These are phyloP conservation scores for Leptodactylus fallax DNA, from an alignment of 2,797 vertebrate genomes.

Conservation along the genomic window DNA sequence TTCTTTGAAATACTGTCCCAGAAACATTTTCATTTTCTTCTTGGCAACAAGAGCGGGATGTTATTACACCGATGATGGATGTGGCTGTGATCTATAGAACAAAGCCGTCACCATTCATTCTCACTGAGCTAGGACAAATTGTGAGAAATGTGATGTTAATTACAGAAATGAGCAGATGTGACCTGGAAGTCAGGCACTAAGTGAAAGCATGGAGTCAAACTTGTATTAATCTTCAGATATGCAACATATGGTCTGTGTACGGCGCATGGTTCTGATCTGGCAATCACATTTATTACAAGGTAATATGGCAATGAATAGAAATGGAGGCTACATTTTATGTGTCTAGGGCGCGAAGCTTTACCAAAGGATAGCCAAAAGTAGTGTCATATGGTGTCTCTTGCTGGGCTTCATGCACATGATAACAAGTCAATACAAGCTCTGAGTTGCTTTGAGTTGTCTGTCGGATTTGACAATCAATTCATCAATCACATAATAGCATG, in stretches of 20 bases:
- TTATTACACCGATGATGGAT: conserved; percentile 49
- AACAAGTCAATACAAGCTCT: neutral
- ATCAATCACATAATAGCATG: neutral
- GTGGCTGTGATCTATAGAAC: conserved; percentile 39
- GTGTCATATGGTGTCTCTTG: neutral
- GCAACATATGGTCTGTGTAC: conserved; percentile 42
- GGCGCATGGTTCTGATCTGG: neutral
- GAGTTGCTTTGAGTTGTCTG: neutral
- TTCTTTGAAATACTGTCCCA: conserved; percentile 3
- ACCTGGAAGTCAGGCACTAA: conserved; percentile 36
- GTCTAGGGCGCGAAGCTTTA: neutral
- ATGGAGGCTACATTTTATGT: neutral
- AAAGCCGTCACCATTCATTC: conserved; percentile 54
- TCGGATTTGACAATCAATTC: neutral
- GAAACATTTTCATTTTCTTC: conserved; percentile 3
- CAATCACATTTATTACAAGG: conserved; percentile 14
- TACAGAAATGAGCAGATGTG: conserved; percentile 54
- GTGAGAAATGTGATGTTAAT: conserved; percentile 53
- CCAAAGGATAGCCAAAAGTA: neutral
- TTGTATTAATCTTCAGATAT: conserved; percentile 40
- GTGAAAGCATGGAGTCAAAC: neutral
- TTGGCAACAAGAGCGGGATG: conserved; percentile 9
- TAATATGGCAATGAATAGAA: conserved; percentile 31
- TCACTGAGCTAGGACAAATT: conserved; percentile 44
- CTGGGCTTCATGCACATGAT: neutral